Conservation (phyloP, 2,113 vertebrate genomes). For the Todiramphus saurophagus region DNA sequence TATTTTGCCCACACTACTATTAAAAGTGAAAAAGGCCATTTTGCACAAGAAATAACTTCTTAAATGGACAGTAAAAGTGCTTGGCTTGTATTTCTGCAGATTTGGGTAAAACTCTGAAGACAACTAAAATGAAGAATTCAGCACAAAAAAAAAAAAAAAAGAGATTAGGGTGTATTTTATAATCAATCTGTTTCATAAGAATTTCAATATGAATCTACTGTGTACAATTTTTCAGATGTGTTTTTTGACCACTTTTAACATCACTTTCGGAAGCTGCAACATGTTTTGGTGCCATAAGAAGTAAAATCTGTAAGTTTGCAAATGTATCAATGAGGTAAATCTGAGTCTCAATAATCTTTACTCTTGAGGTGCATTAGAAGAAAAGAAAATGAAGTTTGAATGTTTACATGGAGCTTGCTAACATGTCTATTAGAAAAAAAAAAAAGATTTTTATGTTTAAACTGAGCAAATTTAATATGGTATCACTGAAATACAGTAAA, state of each 20-base stretch:
- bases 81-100: background rate
- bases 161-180: background rate
- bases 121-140: background rate
- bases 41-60: background rate
- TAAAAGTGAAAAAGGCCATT: background rate
- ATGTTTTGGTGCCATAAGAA: background rate
- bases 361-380: background rate
- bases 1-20: background rate
- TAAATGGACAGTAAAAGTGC: background rate
- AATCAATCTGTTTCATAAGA: background rate
- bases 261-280: background rate
- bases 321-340: background rate
- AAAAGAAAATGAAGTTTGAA: background rate
- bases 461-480: background rate
- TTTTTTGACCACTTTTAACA: background rate
- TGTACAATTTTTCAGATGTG: background rate
- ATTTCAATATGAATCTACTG: background rate
- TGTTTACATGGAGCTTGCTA: background rate
- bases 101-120: background rate
- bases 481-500: conserved; percentile 2
- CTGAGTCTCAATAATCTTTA: background rate
- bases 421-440: background rate
- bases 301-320: background rate
- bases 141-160: background rate
- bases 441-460: background rate